A percentile compares a stretch with the other conserved stretches of the same genome.
Evolutionary conservation across 2,888 invertebrate species (phyloP).

Genomic region (Pilophorus perplexus): DNA sequence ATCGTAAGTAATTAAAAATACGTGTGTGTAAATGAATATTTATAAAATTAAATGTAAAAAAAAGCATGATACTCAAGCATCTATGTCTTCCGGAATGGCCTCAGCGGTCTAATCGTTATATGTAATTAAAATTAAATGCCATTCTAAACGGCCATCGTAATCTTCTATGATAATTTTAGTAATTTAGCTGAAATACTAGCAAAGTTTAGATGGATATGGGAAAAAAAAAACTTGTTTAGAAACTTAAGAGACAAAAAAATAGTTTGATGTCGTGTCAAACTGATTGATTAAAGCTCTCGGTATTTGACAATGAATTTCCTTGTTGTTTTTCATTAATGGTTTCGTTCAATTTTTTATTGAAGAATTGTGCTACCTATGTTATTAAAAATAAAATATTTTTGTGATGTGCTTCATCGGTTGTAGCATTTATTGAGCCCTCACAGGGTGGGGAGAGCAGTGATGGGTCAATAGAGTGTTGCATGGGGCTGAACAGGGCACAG

Average conservation of each 20-base stretch:
- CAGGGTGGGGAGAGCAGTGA: no score
- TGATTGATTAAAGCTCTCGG: slow-evolving; percentile 30
- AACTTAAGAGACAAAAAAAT: slow-evolving; percentile 32
- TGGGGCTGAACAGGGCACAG: no score
- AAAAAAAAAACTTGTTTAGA: slow-evolving; percentile 37
- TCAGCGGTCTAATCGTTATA: slow-evolving; percentile 43
- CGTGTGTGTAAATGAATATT: slow-evolving; percentile 29
- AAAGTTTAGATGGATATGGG: slow-evolving; percentile 30
- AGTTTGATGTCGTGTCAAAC: slow-evolving; percentile 43
- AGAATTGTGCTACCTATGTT: slow-evolving; percentile 44
- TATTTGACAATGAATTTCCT: slow-evolving; percentile 22
- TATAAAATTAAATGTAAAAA: slow-evolving; percentile 15
- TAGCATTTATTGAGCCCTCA: neutral
- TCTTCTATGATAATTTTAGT: slow-evolving; percentile 44
- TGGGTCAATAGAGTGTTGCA: no score
- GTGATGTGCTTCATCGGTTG: slow-evolving; percentile 44
- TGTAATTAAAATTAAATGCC: slow-evolving; percentile 41
- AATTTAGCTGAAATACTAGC: slow-evolving; percentile 23
- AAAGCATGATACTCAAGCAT: slow-evolving; percentile 46
- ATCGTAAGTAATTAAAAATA: slow-evolving; percentile 10
- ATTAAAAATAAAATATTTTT: slow-evolving; percentile 46
- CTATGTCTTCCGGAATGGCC: slow-evolving; percentile 47
- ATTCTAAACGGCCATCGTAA: slow-evolving; percentile 45
- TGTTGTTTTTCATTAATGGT: slow-evolving; percentile 16
- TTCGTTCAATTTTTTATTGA: slow-evolving; percentile 34